phyloP scores from a whole-genome alignment of 2,113 vertebrate genomes.

The Salvelinus sp. region DNA sequence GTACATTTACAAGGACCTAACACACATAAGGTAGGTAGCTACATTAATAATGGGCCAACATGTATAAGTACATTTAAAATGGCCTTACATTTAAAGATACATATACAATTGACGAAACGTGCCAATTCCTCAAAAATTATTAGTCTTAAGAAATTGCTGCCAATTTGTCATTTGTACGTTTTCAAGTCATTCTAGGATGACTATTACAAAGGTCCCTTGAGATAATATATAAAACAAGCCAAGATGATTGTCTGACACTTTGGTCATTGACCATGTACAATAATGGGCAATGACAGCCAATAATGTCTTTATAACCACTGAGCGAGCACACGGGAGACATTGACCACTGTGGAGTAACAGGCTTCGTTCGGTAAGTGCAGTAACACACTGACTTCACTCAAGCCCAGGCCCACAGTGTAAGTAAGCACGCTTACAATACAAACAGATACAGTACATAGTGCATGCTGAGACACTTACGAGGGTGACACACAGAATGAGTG shows the following conservation, averaged over 20 bases:
- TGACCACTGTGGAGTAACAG: conserved; percentile 3
- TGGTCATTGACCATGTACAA: conserved; percentile 51
- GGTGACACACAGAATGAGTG: neutral
- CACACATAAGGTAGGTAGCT: neutral
- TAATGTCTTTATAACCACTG: conserved; percentile 50
- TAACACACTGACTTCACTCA: conserved; percentile 22
- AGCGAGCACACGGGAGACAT: conserved; percentile 39
- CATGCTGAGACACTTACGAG: neutral
- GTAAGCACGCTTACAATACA: neutral
- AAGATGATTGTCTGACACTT: conserved; percentile 45
- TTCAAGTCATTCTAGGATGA: neutral
- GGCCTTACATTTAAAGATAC: conserved; percentile 28
- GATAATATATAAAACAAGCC: conserved; percentile 19
- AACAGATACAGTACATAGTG: neutral
- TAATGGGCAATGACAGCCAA: conserved; percentile 57
- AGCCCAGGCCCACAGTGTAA: conserved; percentile 33
- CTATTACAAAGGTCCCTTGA: neutral
- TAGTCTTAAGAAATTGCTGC: neutral
- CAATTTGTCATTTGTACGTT: conserved; percentile 13
- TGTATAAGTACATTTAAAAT: conserved; percentile 3
- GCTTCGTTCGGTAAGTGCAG: conserved; percentile 32
- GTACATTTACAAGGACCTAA: neutral
- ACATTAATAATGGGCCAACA: neutral
- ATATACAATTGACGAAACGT: conserved; percentile 35
- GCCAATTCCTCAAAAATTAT: conserved; percentile 6